Conservation (phyloP, 2,113 vertebrate species). For the Anolis sagrei region DNA sequence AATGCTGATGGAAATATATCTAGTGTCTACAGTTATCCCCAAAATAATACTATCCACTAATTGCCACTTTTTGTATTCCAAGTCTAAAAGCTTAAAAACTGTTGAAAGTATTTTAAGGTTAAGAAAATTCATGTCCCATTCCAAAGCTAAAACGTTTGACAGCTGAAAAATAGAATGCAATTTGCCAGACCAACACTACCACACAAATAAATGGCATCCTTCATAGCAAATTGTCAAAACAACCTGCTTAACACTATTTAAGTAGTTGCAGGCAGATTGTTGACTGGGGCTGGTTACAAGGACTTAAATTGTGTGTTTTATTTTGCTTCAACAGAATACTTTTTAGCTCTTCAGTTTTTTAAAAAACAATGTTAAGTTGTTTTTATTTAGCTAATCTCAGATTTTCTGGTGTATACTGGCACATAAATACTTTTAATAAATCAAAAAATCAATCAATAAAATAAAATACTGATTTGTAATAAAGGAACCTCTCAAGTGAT, state of each 20-base stretch:
- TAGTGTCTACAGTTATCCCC: background rate
- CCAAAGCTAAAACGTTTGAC: constrained; percentile 8
- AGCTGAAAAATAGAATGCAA: background rate
- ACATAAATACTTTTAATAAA: too few species aligned
- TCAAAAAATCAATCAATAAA: too few species aligned
- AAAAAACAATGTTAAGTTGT: too few species aligned
- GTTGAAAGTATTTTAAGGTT: constrained; percentile 28
- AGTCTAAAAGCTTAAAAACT: constrained; percentile 8
- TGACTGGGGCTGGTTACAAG: background rate
- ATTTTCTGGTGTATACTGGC: too few species aligned
- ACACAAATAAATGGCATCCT: background rate
- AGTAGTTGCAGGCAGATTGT: background rate
- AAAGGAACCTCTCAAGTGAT: too few species aligned
- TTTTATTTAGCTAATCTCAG: too few species aligned
- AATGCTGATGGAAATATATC: constrained; percentile 10
- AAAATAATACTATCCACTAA: constrained; percentile 22
- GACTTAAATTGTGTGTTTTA: too few species aligned
- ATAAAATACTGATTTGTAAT: too few species aligned
- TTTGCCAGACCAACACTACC: background rate
- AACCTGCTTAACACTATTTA: background rate
- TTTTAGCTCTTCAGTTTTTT: too few species aligned
- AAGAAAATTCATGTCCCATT: background rate
- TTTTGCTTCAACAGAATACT: too few species aligned
- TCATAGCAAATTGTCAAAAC: constrained; percentile 3
- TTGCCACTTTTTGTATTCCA: constrained; percentile 8